Base-by-base conservation (phyloP, 2,888 invertebrate genomes). In the Conus canariensis region DNA sequence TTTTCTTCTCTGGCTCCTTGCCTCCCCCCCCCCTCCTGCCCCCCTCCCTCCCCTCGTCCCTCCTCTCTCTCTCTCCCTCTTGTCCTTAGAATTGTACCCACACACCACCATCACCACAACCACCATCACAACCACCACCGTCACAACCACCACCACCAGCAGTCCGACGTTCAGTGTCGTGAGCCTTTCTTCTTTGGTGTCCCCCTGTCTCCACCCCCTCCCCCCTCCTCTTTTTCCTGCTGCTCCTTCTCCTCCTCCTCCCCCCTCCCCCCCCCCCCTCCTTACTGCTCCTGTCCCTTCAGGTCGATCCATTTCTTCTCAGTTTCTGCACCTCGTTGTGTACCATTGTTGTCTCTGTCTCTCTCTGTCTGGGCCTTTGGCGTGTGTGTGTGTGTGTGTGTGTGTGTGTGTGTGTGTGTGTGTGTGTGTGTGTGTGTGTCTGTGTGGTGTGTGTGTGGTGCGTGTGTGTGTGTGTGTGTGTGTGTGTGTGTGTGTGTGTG, bases 221-320 rank as follows among this genome's bases (percentile, higher is more conserved):
- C 16, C 45, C 4, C 4, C 45, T 45, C 56, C 22, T 58, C 56
- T 22, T 30, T 16, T 22, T 22, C 45, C 45, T 45, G 45, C 58
- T 19, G 19, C 22, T 22, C 3, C n/a, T 74, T 45, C 22, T 14
- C 58, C 25, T 58, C 56, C 22, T 22, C 22, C 19, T 6, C 5
- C 58, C 74, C 22, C 1, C 83, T 14, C 2, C 45, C 45, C 45
- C 45, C 45, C 45, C 45, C 56, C 83, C 19, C 56, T 14, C 58
- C 58, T 16, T 58, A 8, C 56, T n/a, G 45, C 19, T n/a, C 22
- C 9, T 8, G 10, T 19, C 25, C 74, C 25, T 22, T n/a, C 8
- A 19, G 30, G 19, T 59, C 58, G 83, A 83, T 83, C 83, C 83
- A 83, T 83, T 83, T 83, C 83, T 82, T 82, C 12, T 30, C 22